Evolutionary conservation across 2,797 vertebrate species (phyloP).

Genomic region (Pipistrellus nathusii): DNA sequence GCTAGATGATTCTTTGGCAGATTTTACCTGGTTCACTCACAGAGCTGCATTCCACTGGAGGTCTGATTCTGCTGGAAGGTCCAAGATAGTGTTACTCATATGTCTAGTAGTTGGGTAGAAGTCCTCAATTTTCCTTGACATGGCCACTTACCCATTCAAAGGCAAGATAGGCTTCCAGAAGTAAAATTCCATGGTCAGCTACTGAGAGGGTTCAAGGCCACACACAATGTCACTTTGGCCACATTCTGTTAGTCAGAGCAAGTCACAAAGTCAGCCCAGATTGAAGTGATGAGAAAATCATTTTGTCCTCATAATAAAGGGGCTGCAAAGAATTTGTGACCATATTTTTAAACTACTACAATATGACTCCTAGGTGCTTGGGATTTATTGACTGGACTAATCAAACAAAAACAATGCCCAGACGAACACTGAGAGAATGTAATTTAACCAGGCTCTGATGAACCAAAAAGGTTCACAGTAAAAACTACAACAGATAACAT

Average conservation of each 20-base stretch:
- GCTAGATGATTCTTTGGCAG: not conserved
- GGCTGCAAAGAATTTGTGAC: not conserved
- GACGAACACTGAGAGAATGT: not conserved
- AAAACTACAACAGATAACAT: not conserved
- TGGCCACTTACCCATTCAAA: not conserved
- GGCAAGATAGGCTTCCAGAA: not conserved
- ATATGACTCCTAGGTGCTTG: not conserved
- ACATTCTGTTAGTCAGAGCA: not conserved
- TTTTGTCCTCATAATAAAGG: not conserved
- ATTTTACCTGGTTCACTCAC: not conserved
- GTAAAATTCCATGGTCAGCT: not conserved
- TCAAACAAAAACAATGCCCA: not conserved
- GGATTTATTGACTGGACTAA: not conserved
- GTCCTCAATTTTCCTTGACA: not conserved
- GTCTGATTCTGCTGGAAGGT: not conserved
- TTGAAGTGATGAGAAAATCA: not conserved
- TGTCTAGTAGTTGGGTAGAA: not conserved
- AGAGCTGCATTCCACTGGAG: not conserved
- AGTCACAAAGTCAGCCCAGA: not conserved
- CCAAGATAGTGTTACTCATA: not conserved
- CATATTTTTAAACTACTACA: not conserved
- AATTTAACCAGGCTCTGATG: not conserved
- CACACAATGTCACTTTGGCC: not conserved
- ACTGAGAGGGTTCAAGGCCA: not conserved
- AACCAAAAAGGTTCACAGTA: not conserved